phyloP scores from a whole-genome alignment of 2,113 vertebrate species.

The Myanophis thanlyinensis region DNA sequence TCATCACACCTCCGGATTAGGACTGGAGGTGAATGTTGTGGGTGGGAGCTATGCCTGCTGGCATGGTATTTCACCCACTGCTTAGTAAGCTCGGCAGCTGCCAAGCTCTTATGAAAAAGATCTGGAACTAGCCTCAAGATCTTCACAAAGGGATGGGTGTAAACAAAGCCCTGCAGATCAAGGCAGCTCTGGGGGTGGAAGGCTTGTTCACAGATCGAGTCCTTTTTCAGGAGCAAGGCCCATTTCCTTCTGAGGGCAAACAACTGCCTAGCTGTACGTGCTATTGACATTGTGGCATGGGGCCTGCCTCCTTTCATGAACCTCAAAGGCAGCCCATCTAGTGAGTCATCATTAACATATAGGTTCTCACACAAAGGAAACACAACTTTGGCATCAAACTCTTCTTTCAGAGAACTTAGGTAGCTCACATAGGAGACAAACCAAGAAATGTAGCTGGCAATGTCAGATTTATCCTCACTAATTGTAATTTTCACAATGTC shows the following conservation, averaged over 20 bases:
- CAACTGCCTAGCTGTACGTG: conserved; percentile 30
- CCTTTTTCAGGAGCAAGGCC: conserved; percentile 51
- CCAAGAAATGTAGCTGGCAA: conserved; percentile 42
- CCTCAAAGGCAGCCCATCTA: rapidly evolving
- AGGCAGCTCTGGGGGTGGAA: conserved; percentile 21
- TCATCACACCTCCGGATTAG: rapidly evolving
- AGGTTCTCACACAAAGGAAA: conserved; percentile 58
- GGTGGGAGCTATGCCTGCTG: conserved; percentile 4
- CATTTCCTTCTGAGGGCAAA: conserved; percentile 46
- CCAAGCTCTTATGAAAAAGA: conserved; percentile 56
- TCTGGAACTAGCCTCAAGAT: conserved; percentile 51
- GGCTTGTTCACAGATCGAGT: not conserved
- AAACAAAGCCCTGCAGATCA: not conserved
- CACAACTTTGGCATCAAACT: conserved; percentile 45
- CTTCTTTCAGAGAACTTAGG: conserved; percentile 47
- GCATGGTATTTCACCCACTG: conserved; percentile 46
- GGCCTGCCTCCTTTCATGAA: not conserved
- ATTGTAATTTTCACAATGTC: not conserved
- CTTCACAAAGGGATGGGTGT: conserved; percentile 3
- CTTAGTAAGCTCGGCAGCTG: conserved; percentile 18
- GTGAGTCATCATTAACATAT: conserved; percentile 16
- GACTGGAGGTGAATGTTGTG: not conserved
- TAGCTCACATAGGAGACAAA: conserved; percentile 56
- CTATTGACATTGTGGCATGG: conserved; percentile 26
- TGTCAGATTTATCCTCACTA: rapidly evolving